Evolutionary conservation across 2,797 vertebrate genomes (phyloP).

Genomic region (Melanotaenia nigrans): DNA sequence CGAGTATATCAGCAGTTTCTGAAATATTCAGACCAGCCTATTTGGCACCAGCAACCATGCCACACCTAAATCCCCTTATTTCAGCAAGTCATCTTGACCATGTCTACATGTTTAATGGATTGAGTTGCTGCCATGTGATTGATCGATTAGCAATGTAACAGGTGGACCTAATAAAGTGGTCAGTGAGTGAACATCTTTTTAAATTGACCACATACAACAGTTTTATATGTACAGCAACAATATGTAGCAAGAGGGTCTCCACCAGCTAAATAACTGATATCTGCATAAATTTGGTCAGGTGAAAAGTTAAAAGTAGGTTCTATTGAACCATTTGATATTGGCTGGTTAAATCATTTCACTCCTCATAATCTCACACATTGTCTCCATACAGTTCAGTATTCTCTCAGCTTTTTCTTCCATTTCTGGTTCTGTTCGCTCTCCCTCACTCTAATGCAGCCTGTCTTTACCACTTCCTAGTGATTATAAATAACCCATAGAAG

Average conservation of each 20-base stretch:
- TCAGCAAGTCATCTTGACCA: no score
- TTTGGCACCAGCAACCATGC: no score
- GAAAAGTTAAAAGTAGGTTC: not conserved
- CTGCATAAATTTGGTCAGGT: not conserved
- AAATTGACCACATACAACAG: not conserved
- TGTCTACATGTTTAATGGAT: no score
- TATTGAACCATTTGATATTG: not conserved
- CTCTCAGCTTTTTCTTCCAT: not conserved
- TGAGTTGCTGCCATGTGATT: no score
- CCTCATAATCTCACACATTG: conserved; percentile 1
- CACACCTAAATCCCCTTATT: no score
- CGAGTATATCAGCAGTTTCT: no score
- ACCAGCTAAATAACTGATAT: not conserved
- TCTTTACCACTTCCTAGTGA: conserved; percentile 44
- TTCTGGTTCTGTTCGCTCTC: conserved; percentile 29
- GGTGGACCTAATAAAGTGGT: no score
- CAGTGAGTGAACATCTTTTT: not conserved
- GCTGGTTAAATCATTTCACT: not conserved
- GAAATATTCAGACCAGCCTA: no score
- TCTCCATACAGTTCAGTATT: conserved; percentile 14
- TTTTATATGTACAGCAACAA: not conserved
- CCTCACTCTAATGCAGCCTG: conserved; percentile 12
- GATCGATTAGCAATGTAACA: no score
- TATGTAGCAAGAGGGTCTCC: not conserved
- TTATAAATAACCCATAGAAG: conserved; percentile 72